These are phyloP conservation scores for Mobula hypostoma DNA, from an alignment of 2,113 vertebrate genomes.

Conservation along the genomic window DNA sequence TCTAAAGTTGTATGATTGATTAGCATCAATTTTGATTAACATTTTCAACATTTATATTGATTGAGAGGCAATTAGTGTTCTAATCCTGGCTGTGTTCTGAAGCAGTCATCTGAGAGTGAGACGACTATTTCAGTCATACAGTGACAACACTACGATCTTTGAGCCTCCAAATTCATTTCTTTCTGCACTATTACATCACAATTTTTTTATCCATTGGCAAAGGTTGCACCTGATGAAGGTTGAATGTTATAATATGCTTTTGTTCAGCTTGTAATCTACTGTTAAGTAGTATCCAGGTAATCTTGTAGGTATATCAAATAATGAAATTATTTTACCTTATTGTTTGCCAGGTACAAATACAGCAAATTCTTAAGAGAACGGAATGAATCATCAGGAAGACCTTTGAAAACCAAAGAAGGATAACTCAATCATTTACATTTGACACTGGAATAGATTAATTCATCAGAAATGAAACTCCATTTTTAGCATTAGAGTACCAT, in stretches of 20 bases:
- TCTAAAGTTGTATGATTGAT: not conserved
- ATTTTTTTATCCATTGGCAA: not conserved
- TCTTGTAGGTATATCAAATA: not conserved
- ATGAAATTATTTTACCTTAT: constrained; percentile 68
- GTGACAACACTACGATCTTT: not conserved
- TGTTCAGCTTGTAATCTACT: not conserved
- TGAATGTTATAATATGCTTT: not conserved
- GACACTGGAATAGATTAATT: not conserved
- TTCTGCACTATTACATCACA: not conserved
- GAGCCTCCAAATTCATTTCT: not conserved
- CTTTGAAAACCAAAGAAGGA: constrained; percentile 50
- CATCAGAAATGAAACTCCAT: not conserved
- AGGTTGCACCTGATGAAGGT: not conserved
- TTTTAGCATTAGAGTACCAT: not conserved
- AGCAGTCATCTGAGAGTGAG: not conserved
- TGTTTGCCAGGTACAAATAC: constrained; percentile 95
- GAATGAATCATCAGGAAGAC: constrained; percentile 86
- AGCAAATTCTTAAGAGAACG: constrained; percentile 80
- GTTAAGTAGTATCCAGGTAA: not conserved
- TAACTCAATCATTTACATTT: not conserved
- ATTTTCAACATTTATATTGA: not conserved
- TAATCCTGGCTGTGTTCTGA: not conserved
- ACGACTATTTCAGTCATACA: not conserved
- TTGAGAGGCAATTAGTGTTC: not conserved
- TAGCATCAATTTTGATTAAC: not conserved